These are phyloP conservation scores for Dioctria rufipes DNA, from an alignment of 2,888 invertebrate species.

Conservation along the genomic window DNA sequence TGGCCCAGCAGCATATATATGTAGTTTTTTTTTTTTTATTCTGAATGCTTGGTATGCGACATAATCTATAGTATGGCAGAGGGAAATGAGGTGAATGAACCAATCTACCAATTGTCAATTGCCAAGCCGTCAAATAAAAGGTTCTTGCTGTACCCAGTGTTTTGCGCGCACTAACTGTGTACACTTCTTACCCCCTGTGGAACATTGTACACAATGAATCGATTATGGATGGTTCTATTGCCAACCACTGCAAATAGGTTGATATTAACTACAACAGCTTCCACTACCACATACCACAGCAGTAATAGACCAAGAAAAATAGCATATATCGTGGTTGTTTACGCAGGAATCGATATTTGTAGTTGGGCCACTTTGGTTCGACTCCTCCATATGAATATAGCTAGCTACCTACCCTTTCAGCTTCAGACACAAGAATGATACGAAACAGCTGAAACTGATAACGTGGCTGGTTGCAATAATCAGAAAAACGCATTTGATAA, in stretches of 20 bases:
- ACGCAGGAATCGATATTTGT: no score
- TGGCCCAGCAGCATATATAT: no score
- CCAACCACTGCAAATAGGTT: not conserved
- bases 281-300: not conserved
- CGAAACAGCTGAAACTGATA: conserved; percentile 34
- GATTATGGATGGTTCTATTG: not conserved
- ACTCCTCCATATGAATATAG: not conserved
- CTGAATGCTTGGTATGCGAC: not conserved
- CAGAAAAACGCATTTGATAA: conserved; percentile 40
- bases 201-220: not conserved
- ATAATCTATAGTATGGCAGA: not conserved
- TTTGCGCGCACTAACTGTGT: not conserved
- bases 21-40: not conserved
- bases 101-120: conserved; percentile 48
- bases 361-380: no score
- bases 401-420: not conserved
- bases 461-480: conserved; percentile 26
- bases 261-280: not conserved
- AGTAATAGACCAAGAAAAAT: not conserved
- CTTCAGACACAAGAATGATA: not conserved
- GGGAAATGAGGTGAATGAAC: conserved; percentile 21
- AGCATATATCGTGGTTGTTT: not conserved
- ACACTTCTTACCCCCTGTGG: not conserved
- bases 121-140: conserved; percentile 28
- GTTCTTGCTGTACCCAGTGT: conserved; percentile 10